These are phyloP conservation scores for Penaeus indicus DNA, from an alignment of 1,140 invertebrate species.

Conservation along the genomic window DNA sequence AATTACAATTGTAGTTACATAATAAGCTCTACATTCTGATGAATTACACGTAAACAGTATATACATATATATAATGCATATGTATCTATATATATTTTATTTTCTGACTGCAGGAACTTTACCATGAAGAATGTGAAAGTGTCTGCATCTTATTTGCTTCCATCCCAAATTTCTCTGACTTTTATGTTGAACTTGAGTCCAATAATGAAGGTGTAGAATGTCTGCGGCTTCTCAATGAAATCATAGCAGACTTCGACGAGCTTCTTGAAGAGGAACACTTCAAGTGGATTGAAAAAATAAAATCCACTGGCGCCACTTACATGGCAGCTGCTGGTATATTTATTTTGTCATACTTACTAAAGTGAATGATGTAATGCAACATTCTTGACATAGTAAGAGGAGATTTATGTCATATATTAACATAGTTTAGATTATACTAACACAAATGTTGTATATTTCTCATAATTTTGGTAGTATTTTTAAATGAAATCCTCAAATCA, in stretches of 20 bases:
- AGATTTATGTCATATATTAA: no score
- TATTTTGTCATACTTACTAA: no score
- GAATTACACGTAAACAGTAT: neutral
- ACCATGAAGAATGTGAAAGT: conserved; percentile 94
- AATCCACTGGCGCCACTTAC: conserved; percentile 95
- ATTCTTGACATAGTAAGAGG: no score
- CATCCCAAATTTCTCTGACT: conserved; percentile 97
- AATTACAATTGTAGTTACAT: conserved; percentile 23
- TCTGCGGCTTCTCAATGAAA: conserved; percentile 93
- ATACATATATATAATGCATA: conserved; percentile 50
- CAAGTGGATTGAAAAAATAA: conserved; percentile 96
- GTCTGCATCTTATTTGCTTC: conserved; percentile 97
- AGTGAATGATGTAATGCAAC: no score
- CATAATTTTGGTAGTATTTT: neutral
- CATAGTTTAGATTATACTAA: no score
- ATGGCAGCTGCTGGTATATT: conserved; percentile 95
- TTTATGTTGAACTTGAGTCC: conserved; percentile 94
- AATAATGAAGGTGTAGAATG: conserved; percentile 97
- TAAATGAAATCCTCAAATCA: neutral
- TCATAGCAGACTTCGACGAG: conserved; percentile 97
- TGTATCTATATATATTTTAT: conserved; percentile 1
- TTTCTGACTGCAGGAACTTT: conserved; percentile 81
- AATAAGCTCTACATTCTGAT: neutral
- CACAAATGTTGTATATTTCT: no score
- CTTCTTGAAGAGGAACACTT: conserved; percentile 88